Evolutionary conservation across 2,888 invertebrate species (phyloP).

Genomic region (Diabrotica balteata): DNA sequence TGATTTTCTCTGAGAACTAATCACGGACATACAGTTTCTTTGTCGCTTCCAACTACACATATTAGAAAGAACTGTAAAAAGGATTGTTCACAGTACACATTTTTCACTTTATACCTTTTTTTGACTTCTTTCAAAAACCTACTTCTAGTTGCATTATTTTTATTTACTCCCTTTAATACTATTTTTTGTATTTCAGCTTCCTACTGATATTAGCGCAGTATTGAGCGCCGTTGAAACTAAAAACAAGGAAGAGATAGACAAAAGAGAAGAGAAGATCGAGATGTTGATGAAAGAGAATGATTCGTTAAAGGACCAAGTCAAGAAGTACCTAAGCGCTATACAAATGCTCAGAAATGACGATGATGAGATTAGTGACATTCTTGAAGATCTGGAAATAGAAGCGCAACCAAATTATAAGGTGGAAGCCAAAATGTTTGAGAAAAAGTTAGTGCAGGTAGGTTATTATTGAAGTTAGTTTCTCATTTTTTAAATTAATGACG

Average conservation of each 20-base stretch:
- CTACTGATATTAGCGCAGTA: conserved; percentile 57
- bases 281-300: conserved; percentile 76
- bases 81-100: no score
- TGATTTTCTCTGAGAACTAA: no score
- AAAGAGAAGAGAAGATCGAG: conserved; percentile 52
- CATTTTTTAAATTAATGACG: no score
- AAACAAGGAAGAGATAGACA: conserved; percentile 53
- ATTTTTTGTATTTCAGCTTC: conserved; percentile 18
- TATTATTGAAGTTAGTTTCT: no score
- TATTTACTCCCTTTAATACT: no score
- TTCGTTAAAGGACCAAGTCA: conserved; percentile 80
- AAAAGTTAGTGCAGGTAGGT: conserved; percentile 79
- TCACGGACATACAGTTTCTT: no score
- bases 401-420: conserved; percentile 64
- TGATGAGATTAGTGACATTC: conserved; percentile 54
- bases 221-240: conserved; percentile 55
- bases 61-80: no score
- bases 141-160: no score
- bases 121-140: no score
- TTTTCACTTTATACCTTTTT: no score
- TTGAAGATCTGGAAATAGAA: conserved; percentile 55
- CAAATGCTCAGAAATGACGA: conserved; percentile 73
- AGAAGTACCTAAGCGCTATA: conserved; percentile 88
- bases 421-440: conserved; percentile 83
- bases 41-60: no score